Evolutionary conservation across 2,113 vertebrate genomes (phyloP), one percentile per base, ranked within the genome.

Genomic region (Egretta garzetta): DNA sequence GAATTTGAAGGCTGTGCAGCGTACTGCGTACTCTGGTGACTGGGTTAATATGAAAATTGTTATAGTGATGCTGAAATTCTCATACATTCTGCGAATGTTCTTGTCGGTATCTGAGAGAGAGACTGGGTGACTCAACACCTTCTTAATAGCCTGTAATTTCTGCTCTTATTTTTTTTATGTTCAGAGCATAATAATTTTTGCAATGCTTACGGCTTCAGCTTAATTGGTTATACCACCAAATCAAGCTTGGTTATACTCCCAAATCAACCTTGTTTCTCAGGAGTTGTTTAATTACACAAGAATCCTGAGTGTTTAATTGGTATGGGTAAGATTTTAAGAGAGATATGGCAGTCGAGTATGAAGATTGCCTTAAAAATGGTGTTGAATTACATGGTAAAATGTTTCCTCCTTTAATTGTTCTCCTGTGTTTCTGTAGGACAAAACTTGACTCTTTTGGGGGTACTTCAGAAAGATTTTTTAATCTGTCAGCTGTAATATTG

Each of bases 111-210:
- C 82, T 66, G 45, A 82, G 35, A 71, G 86, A 62, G 85, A 58
- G 52, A 52, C 52, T 49, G 39, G 63, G 35, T 93, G 47, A 82
- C 45, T 95, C 80, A 85, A 22, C 28, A 24, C 62, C 71, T 53
- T 80, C 50, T 83, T 74, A 90, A 91, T 47, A 87, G 52, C 73
- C 83, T 91, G 39, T 49, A 30, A 81, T 81, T 94, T 88, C 64
- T 87, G 17, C 58, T 80, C 41, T 47, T 33, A 43, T n/a, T 70
- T 30, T 41, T 71, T 10, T 70, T 53, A 35, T 74, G n/a, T 63
- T 95, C 67, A 43, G 50, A 67, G 50, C 23, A 45, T 72, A 53
- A 58, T 87, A 9, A 24, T 76, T 90, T 95, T 77, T 93, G 45
- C 52, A 53, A 0, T 52, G 37, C 70, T 86, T 62, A n/a, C 11